These are phyloP conservation scores for Monochamus alternatus DNA, from an alignment of 2,888 invertebrate genomes.

Conservation along the genomic window DNA sequence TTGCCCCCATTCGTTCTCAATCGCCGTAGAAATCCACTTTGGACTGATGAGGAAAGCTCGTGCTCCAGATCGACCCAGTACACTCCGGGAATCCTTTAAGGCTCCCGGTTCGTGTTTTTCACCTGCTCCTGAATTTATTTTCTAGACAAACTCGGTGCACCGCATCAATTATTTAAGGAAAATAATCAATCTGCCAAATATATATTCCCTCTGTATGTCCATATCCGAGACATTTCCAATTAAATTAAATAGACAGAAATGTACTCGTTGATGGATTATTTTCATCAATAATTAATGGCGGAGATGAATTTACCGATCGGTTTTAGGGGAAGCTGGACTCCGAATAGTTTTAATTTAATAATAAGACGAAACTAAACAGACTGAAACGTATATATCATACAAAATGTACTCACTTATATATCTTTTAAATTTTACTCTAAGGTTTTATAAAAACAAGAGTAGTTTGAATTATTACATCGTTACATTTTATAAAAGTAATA, in stretches of 20 bases:
- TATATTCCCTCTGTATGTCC: background rate
- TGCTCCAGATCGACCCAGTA: slow-evolving; percentile 25
- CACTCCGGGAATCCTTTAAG: slow-evolving; percentile 16
- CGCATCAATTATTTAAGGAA: slow-evolving; percentile 7
- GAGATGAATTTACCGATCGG: background rate
- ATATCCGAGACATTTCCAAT: background rate
- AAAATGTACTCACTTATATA: too few species aligned
- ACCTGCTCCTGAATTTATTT: slow-evolving; percentile 9
- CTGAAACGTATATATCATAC: too few species aligned
- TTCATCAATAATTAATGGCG: background rate
- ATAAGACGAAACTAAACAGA: too few species aligned
- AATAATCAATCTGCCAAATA: slow-evolving; percentile 6
- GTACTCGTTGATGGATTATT: background rate
- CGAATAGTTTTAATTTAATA: background rate
- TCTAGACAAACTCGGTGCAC: background rate
- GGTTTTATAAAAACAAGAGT: too few species aligned
- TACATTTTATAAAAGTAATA: too few species aligned
- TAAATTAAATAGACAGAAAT: background rate
- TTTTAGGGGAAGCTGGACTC: background rate
- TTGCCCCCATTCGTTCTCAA: slow-evolving; percentile 45
- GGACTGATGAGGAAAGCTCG: slow-evolving; percentile 25
- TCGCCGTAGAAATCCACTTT: slow-evolving; percentile 37
- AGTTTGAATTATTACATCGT: too few species aligned
- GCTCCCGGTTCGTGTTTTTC: background rate
- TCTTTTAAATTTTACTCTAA: too few species aligned